A percentile compares a stretch with the other conserved stretches of the same genome.
phyloP scores from a whole-genome alignment of 2,797 vertebrate genomes.

The Helicolenus hilgendorfi region DNA sequence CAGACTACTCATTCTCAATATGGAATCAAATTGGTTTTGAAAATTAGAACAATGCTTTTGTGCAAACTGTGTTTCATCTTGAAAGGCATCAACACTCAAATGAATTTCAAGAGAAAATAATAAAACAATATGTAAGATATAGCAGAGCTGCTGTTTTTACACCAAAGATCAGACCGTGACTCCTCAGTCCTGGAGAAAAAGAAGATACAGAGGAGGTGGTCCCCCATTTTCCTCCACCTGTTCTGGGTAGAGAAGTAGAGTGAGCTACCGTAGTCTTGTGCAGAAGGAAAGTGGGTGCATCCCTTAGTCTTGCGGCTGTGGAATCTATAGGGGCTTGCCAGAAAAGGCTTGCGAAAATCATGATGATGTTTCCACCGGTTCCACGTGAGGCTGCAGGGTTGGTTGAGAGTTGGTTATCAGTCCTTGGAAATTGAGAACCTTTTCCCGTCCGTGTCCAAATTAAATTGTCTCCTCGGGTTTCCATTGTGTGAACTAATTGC shows the following conservation, averaged over 20 bases:
- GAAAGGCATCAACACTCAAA: constrained; percentile 61
- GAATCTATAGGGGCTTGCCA: constrained; percentile 1
- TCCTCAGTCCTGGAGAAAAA: constrained; percentile 34
- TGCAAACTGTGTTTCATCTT: constrained; percentile 54
- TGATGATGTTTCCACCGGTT: constrained; percentile 1
- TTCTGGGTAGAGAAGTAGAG: constrained; percentile 18
- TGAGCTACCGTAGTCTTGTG: constrained; percentile 34
- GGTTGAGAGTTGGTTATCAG: not conserved
- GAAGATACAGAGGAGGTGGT: not conserved
- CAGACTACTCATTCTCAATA: not conserved
- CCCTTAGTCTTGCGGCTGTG: constrained; percentile 27
- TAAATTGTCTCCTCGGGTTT: not conserved
- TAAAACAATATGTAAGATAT: constrained; percentile 35
- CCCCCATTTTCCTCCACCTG: not conserved
- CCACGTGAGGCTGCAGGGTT: constrained; percentile 8
- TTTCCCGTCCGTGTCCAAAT: constrained; percentile 20
- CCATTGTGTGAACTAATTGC: constrained; percentile 6
- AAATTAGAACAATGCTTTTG: constrained; percentile 26
- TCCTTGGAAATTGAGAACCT: constrained; percentile 14
- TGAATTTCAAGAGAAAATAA: constrained; percentile 39
- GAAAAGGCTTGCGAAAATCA: constrained; percentile 7
- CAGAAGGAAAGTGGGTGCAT: constrained; percentile 20
- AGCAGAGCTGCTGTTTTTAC: constrained; percentile 32
- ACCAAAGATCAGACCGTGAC: constrained; percentile 5
- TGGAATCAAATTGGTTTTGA: constrained; percentile 23